Percentiles rank a stretch among this genome's conserved stretches.
Conservation (phyloP, 2,888 invertebrate genomes). For the Deroplatys truncata region DNA sequence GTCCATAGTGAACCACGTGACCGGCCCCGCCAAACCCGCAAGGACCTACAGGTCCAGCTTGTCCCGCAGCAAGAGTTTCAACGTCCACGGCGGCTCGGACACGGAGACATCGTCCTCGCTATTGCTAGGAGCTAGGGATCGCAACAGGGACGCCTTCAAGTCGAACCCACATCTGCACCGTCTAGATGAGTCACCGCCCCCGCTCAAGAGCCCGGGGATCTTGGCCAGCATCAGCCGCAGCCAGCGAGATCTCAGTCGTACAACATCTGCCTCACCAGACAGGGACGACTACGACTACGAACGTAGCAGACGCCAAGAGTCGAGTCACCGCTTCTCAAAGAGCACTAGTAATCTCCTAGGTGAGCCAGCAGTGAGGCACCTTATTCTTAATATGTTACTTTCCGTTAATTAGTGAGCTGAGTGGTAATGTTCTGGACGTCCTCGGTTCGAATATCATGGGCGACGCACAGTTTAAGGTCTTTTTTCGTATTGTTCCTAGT, state of each 20-base stretch:
- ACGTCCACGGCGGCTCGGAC: constrained; percentile 60
- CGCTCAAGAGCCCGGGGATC: constrained; percentile 80
- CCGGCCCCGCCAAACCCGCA: constrained; percentile 72
- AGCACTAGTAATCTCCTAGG: constrained; percentile 67
- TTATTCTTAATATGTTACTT: too few relatives aligned
- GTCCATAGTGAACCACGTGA: constrained; percentile 42
- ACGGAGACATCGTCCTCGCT: neutral
- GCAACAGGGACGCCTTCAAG: constrained; percentile 49
- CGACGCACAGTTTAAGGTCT: too few relatives aligned
- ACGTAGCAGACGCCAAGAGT: constrained; percentile 20
- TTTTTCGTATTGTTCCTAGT: too few relatives aligned
- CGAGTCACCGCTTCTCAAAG: constrained; percentile 62
- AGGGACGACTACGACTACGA: constrained; percentile 39
- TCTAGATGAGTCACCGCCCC: constrained; percentile 64
- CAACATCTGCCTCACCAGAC: constrained; percentile 40
- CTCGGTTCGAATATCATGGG: too few relatives aligned
- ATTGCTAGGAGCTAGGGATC: neutral
- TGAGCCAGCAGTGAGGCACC: constrained; percentile 30
- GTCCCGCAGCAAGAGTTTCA: constrained; percentile 80
- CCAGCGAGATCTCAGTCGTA: constrained; percentile 68
- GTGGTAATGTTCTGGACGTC: too few relatives aligned
- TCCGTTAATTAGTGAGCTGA: too few relatives aligned
- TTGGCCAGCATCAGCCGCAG: constrained; percentile 82
- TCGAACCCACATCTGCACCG: constrained; percentile 73
- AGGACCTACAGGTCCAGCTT: constrained; percentile 68